Base-by-base conservation (phyloP, 2,797 vertebrate species). In the Thalassophryne amazonica region DNA sequence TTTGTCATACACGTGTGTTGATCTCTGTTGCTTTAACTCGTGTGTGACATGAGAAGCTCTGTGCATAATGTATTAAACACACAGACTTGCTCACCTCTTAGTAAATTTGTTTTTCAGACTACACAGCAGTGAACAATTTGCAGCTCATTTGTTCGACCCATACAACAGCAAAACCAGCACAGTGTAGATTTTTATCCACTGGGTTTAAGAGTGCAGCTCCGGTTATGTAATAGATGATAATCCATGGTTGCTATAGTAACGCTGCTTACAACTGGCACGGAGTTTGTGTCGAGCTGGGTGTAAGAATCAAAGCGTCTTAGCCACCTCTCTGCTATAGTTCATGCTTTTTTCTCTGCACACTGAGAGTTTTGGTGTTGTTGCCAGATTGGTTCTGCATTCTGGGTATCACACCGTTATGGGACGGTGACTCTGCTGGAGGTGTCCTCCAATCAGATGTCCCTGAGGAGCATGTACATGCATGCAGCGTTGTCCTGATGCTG, bases 181-280 rank as follows among this genome's bases (percentile, higher is more conserved):
- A 70, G 60, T 64, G 67, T 57, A 68, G 46, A 50, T 68, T 58
- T 73, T 81, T 68, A 83, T 85, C 74, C 69, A 55, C 42, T 16
- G 51, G 74, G 75, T 81, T 84, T 83, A 81, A 84, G 80, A 73
- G 76, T 71, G 81, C 72, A 76, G 71, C 46, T 59, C 45, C 65
- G 18, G 58, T 90, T 90, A 88, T 69, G 65, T 86, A 90, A 90
- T 41, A 35, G 60, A 65, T 67, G 67, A 84, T 86, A 86, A 89
- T 86, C 83, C 73, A 45, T 78, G 61, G 85, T 89, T 87, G 73
- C 83, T 71, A 85, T 87, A 65, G 85, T 57, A 69, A 90, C 76
- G 52, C 49, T 74, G 80, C 66, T 82, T 77, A 77, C 65, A 76
- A 76, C 43, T 80, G 76, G 64, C 33, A 49, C 47, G 27, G 56